Evolutionary conservation across 23 tunicate species (phyloP), one percentile per base, ranked within the genome.

Genomic region (Ciona savignyi): DNA sequence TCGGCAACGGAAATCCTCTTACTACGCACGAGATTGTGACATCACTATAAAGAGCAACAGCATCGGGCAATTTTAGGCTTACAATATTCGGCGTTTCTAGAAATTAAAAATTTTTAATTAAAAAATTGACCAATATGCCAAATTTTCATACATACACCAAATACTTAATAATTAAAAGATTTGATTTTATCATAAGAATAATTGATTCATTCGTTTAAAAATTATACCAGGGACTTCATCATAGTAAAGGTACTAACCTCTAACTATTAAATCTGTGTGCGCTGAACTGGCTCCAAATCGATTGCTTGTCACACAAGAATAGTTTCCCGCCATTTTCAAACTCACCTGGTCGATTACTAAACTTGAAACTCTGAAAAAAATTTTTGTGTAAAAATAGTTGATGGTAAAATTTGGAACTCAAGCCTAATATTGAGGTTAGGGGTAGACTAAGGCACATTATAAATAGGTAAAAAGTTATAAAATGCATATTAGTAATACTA

Each of bases 1-100:
- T 69, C n/a, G 83, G 83, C 66, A 3, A 2, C 48, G 83, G 83
- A 68, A 33, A 78, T 68, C 83, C 83, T 33, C 65, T 78, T 27
- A 63, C 75, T 35, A 67, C 64, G 63, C 83, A 67, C 56, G 56
- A 42, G 9, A 42, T 42, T 42, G 56, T 42, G 56, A 42, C 56
- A 15, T 42, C 56, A 42, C 56, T 42, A 42, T 42, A 42, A 9
- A 42, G 56, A 9, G 56, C 56, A 15, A 42, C 56, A 42, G 56
- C 56, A 42, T 9, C 56, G 56, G 56, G 56, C 15, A 42, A 42
- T 42, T 42, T 42, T 6, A 42, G 56, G 56, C 56, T 42, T 42
- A 42, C 11, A 42, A 42, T 42, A 9, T 9, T 6, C 9, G 56
- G 56, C 15, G 56, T 9, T 42, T 42, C 56, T 42, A 15, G 56